phyloP scores from a whole-genome alignment of 2,888 invertebrate genomes.

The Tetragonula carbonaria region DNA sequence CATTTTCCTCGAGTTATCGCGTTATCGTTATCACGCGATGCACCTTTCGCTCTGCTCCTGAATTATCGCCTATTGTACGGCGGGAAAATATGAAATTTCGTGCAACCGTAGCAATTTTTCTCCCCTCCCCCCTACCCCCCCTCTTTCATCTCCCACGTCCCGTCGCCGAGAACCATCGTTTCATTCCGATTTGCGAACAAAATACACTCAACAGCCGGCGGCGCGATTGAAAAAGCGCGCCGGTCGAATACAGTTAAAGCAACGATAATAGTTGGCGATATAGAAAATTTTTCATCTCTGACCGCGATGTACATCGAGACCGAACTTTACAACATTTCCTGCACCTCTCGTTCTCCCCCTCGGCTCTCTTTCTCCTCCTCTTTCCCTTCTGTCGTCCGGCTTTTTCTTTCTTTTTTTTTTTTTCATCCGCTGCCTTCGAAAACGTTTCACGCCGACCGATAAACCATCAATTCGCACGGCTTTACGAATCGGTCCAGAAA shows the following conservation, averaged over 20 bases:
- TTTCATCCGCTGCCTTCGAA: constrained; percentile 1
- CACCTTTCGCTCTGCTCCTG: constrained; percentile 59
- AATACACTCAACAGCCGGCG: constrained; percentile 70
- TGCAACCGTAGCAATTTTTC: constrained; percentile 65
- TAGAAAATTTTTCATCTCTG: constrained; percentile 70
- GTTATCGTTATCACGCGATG: constrained; percentile 64
- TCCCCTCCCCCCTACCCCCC: neutral
- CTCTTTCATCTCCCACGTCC: neutral
- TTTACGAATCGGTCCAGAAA: constrained; percentile 24
- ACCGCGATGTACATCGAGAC: constrained; percentile 43
- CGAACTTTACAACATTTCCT: constrained; percentile 59
- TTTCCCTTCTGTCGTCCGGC: neutral
- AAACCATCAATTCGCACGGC: constrained; percentile 40
- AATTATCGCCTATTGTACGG: constrained; percentile 67
- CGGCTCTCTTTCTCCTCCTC: neutral
- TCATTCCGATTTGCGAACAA: constrained; percentile 66
- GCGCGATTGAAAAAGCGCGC: constrained; percentile 70
- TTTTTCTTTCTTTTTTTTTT: neutral
- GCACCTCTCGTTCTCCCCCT: neutral
- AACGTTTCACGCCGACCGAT: constrained; percentile 7
- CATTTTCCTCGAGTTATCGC: constrained; percentile 68
- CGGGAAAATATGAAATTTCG: constrained; percentile 71
- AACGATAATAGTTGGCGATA: constrained; percentile 70
- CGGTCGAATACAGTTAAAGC: constrained; percentile 65
- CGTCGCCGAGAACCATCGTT: neutral